These are phyloP conservation scores for Chelonus formosanus DNA, from an alignment of 2,888 invertebrate species.

Conservation along the genomic window DNA sequence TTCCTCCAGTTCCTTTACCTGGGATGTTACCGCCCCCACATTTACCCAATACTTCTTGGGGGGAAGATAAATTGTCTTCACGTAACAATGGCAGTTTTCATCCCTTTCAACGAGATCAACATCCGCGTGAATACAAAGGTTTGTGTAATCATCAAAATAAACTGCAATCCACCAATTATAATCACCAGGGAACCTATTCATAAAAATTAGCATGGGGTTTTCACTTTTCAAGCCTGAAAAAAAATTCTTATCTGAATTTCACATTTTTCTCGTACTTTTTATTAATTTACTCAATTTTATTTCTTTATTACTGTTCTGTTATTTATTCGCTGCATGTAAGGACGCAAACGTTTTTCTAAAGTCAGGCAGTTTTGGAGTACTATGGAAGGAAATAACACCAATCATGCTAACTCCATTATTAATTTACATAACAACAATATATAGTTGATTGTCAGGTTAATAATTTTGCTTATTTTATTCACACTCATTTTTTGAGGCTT, in stretches of 20 bases:
- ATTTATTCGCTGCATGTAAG: constrained; percentile 54
- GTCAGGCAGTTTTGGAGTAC: constrained; percentile 64
- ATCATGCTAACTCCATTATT: constrained; percentile 20
- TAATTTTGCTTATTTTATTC: not conserved
- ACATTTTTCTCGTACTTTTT: not conserved
- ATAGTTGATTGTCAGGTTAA: constrained; percentile 1
- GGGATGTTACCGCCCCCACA: constrained; percentile 50
- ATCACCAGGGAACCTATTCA: too few species aligned
- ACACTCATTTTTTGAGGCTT: too few species aligned
- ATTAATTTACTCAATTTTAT: constrained; percentile 40
- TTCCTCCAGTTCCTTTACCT: constrained; percentile 68
- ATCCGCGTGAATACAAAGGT: constrained; percentile 62
- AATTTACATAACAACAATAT: constrained; percentile 15
- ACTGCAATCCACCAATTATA: too few species aligned
- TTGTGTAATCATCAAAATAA: constrained; percentile 44
- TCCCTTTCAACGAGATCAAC: constrained; percentile 44
- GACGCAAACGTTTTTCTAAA: constrained; percentile 64
- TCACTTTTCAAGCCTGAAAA: too few species aligned
- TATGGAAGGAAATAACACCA: constrained; percentile 60
- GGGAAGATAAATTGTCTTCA: constrained; percentile 52
- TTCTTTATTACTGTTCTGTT: constrained; percentile 36
- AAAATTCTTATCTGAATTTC: too few species aligned
- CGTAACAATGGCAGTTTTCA: constrained; percentile 55
- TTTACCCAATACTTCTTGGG: constrained; percentile 48
- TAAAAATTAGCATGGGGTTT: too few species aligned